Evolutionary conservation across 2,888 invertebrate species (phyloP).

Genomic region (Thymelicus lineola): DNA sequence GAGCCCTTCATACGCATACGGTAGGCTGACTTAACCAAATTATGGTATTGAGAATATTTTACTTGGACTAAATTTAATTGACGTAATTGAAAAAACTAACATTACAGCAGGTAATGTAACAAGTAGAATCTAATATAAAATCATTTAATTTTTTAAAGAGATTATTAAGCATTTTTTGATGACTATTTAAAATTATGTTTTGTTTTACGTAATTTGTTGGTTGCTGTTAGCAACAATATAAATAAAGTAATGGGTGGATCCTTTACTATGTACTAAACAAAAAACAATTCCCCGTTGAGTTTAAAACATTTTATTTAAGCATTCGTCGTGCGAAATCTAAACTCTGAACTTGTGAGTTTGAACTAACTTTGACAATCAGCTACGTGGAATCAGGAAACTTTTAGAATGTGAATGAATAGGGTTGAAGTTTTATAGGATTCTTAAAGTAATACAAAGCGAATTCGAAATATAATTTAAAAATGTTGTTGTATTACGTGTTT

Average conservation of each 20-base stretch:
- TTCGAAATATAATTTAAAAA: neutral
- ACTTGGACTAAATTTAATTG: neutral
- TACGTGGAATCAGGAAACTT: constrained; percentile 42
- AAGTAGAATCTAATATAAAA: too few species aligned
- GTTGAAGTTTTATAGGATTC: constrained; percentile 7
- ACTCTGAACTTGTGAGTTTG: constrained; percentile 45
- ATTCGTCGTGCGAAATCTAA: constrained; percentile 10
- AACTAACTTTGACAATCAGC: constrained; percentile 69
- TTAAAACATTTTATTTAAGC: constrained; percentile 8
- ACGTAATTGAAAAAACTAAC: too few species aligned
- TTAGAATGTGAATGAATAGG: constrained; percentile 4
- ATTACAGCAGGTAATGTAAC: too few species aligned
- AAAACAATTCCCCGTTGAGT: too few species aligned
- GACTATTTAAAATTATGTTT: too few species aligned
- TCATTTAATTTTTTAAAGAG: too few species aligned
- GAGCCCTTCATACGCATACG: constrained; percentile 31
- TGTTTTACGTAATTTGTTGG: too few species aligned
- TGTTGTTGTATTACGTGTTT: neutral
- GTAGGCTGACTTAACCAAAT: constrained; percentile 26
- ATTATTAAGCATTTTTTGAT: too few species aligned
- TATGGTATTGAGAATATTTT: constrained; percentile 3
- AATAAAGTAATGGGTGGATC: too few species aligned
- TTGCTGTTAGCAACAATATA: too few species aligned
- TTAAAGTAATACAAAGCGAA: constrained; percentile 1
- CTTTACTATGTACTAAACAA: too few species aligned